Evolutionary conservation across 2,888 invertebrate genomes (phyloP), one percentile per base, ranked within the genome.

Genomic region (Apocheima hispidaria): DNA sequence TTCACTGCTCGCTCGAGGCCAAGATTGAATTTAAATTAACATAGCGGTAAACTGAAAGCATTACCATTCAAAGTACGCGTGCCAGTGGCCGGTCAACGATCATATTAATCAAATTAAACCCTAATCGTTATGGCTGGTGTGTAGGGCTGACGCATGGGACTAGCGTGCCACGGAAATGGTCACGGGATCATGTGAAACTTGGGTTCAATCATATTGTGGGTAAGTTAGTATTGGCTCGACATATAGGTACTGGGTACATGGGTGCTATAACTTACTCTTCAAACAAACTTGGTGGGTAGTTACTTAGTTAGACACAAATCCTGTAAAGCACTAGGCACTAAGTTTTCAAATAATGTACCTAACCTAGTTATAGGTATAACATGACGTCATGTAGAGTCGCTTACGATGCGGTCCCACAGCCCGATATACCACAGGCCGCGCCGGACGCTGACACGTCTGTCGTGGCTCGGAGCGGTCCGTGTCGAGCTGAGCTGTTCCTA

Each of bases 1-100:
- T 91, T 90, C 88, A 92, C 92, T 92, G 89, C 70, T 81, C 76
- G 79, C 71, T 73, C 71, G 79, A 73, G 71, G 79, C 81, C 75
- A 81, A 84, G 83, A 83, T 85, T 84, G 91, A 90, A 92, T 92
- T 83, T 87, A 86, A 90, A 92, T 89, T 88, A 86, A 82, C 82
- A 75, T 91, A 92, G 89, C 90, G 90, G 92, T 92, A 88, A 77
- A 81, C 74, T 69, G 70, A 69, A 68, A 72, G 72, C 81, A 90
- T 92, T 92, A 83, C 82, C 74, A 92, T 92, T 88, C 92, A 86
- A 75, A 79, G 82, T 75, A 77, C 78, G 86, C 74, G 64, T 72
- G 66, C 64, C 62, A 67, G 70, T 65, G 59, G n/a, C 30, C 70
- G 73, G 63, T 79, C 82, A 88, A 85, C 75, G 83, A 84, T 88